These are phyloP conservation scores for Ptiloglossa arizonensis DNA, from an alignment of 1,140 invertebrate species.

Conservation along the genomic window DNA sequence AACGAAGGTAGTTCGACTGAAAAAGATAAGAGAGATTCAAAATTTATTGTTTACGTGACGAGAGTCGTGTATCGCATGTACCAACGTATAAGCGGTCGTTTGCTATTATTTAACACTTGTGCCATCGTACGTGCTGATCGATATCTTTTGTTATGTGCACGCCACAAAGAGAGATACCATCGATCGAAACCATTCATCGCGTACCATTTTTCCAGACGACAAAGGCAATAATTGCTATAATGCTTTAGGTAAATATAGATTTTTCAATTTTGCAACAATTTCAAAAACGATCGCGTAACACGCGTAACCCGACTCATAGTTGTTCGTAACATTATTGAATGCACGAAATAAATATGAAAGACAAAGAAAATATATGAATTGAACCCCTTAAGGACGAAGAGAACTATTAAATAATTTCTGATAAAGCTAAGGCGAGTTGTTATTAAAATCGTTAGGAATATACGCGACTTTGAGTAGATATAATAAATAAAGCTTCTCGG, in stretches of 20 bases:
- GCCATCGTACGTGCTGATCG: background rate
- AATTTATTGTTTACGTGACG: background rate
- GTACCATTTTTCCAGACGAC: background rate
- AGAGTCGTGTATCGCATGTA: background rate
- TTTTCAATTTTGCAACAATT: background rate
- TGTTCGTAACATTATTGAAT: no score
- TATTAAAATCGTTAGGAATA: no score
- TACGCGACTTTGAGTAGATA: no score
- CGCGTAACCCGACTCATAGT: no score
- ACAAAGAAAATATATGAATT: no score
- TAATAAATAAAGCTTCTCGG: no score
- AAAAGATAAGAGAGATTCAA: constrained; percentile 2
- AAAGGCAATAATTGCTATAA: no score
- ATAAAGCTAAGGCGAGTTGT: no score
- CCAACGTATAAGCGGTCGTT: background rate
- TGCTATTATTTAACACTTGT: constrained; percentile 24
- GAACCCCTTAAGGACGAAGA: no score
- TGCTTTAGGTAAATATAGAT: background rate
- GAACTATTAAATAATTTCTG: no score
- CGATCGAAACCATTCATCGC: background rate
- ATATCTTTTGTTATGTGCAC: constrained; percentile 1
- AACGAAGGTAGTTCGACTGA: constrained; percentile 2
- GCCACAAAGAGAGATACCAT: background rate
- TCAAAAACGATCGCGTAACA: no score
- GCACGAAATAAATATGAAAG: no score